Evolutionary conservation across 2,113 vertebrate species (phyloP).

Genomic region (Carassius carassius): DNA sequence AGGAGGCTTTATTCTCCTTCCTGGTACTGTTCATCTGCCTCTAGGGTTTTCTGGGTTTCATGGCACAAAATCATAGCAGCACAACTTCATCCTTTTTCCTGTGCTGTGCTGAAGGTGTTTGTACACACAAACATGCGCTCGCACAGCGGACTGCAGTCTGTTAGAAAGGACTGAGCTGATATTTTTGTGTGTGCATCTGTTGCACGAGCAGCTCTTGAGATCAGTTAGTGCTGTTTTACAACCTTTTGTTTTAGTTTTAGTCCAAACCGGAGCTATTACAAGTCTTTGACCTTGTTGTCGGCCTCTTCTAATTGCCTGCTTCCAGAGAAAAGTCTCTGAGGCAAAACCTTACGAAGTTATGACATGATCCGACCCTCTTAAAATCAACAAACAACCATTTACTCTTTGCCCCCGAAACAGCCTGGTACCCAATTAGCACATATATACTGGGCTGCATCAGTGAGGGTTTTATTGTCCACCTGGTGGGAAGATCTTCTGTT

Average conservation of each 20-base stretch:
- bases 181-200: not conserved
- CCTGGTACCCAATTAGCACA: conserved; percentile 50
- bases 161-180: not conserved
- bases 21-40: conserved; percentile 38
- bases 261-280: conserved; percentile 11
- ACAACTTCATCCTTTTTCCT: conserved; percentile 27
- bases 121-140: not conserved
- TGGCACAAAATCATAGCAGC: conserved; percentile 34
- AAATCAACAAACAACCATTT: conserved; percentile 45
- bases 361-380: conserved; percentile 39
- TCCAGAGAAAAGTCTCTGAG: conserved; percentile 22
- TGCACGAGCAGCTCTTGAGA: not conserved
- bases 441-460: not conserved
- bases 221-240: not conserved
- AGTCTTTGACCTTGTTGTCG: conserved; percentile 17
- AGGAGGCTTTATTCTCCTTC: conserved; percentile 33
- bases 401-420: conserved; percentile 38
- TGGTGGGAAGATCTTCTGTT: not conserved
- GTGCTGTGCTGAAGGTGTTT: not conserved
- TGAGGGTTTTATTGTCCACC: conserved; percentile 39
- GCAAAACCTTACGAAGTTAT: conserved; percentile 10
- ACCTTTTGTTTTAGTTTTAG: not conserved
- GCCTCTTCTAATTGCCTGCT: conserved; percentile 39
- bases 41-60: conserved; percentile 32
- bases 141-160: not conserved